A percentile compares a stretch with the other conserved stretches of the same genome.
These are phyloP conservation scores for Bovichtus variegatus DNA, from an alignment of 2,797 vertebrate genomes.

Conservation along the genomic window DNA sequence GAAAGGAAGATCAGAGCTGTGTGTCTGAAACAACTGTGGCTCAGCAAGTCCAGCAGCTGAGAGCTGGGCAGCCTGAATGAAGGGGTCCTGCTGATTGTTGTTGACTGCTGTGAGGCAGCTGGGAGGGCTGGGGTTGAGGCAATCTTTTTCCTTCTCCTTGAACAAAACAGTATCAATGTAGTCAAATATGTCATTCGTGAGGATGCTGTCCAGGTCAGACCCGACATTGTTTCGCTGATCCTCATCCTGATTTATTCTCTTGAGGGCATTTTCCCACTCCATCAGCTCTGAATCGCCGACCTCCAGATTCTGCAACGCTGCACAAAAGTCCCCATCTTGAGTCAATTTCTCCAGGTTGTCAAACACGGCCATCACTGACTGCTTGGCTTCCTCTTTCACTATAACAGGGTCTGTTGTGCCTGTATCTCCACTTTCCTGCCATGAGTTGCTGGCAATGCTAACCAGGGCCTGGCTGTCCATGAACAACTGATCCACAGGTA, in stretches of 20 bases:
- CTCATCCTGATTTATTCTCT: slow-evolving; percentile 64
- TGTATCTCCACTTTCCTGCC: slow-evolving; percentile 31
- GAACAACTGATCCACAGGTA: slow-evolving; percentile 77
- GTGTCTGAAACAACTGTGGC: slow-evolving; percentile 30
- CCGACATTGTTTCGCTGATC: slow-evolving; percentile 26
- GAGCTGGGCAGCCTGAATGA: neutral
- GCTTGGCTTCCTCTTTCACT: slow-evolving; percentile 74
- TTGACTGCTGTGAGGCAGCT: slow-evolving; percentile 33
- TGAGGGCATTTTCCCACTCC: slow-evolving; percentile 82
- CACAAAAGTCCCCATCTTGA: slow-evolving; percentile 51
- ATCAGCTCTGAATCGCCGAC: slow-evolving; percentile 61
- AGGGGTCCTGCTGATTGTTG: slow-evolving; percentile 2
- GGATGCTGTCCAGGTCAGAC: slow-evolving; percentile 67
- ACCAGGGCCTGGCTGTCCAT: slow-evolving; percentile 80
- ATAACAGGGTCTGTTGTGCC: neutral
- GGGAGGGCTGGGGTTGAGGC: neutral
- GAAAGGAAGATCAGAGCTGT: neutral
- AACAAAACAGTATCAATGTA: slow-evolving; percentile 78
- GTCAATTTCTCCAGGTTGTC: slow-evolving; percentile 78
- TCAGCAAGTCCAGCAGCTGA: slow-evolving; percentile 25
- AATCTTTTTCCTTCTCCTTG: slow-evolving; percentile 58
- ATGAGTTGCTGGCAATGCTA: slow-evolving; percentile 64
- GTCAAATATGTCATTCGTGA: slow-evolving; percentile 74
- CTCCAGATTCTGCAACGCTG: slow-evolving; percentile 67
- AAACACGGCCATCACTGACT: slow-evolving; percentile 71